Base-by-base conservation (phyloP, 2,797 vertebrate genomes). In the Chelonia mydas region DNA sequence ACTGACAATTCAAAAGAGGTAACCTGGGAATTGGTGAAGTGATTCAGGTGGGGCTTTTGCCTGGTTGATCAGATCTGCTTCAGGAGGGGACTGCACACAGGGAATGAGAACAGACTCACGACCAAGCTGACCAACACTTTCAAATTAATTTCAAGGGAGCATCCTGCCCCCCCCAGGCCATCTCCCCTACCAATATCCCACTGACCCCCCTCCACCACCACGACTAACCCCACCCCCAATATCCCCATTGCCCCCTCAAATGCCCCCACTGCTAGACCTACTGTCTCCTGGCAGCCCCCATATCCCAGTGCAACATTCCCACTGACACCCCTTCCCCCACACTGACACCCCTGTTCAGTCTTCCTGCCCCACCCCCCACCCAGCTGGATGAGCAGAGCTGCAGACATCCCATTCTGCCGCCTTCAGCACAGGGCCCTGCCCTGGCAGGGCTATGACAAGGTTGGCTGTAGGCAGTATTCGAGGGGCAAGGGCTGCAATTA, bases 41-140 rank as follows among this genome's bases (percentile, higher is more conserved):
- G 0, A 76, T 61, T 51, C 25, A 82, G 50, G 27, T 21, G 57
- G 37, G 6, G 21, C 31, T 54, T 79, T 51, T 65, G 45, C 11
- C 13, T 1, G 1, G 10, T 27, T 74, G 25, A 11, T 77, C 61
- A 16, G 59, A 50, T 2, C 50, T n/a, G 1, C 0, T 6, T 16
- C 47, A 91, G 2, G 50, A 45, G 59, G 2, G 27, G 23, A 47
- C 0, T 12, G 27, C 1, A 1, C 68, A 2, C 55, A 53, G 90
- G 83, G 25, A 87, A 79, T 45, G 16, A 84, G 87, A 93, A 57
- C 17, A 83, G 17, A 9, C 17, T 68, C 33, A n/a, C n/a, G 33
- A 68, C 33, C 61, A 37, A 68, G 37, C 61, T n/a, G 33, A 68
- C 33, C 4, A n/a, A 68, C 33, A 19, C 33, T 68, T 68, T 15